Percentiles rank a stretch among this genome's conserved stretches.
Conservation (phyloP, 2,888 invertebrate genomes). For the Drosophila parthenogenetica region DNA sequence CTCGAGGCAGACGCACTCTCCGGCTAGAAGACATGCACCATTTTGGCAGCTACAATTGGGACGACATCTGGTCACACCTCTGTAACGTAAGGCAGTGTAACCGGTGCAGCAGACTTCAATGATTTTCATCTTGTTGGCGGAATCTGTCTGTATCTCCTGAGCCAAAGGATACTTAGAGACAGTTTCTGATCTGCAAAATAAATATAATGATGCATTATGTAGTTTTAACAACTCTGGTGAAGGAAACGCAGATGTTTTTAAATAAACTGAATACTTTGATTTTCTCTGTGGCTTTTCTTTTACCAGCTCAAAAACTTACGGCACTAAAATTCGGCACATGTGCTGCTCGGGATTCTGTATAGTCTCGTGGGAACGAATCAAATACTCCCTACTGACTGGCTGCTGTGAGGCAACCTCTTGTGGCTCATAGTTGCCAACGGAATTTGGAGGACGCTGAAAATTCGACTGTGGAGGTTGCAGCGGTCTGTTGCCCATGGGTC, state of each 20-base stretch:
- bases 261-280: no score
- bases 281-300: no score
- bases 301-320: conserved; percentile 71
- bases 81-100: conserved; percentile 84
- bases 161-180: conserved; percentile 74
- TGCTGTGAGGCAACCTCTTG: conserved; percentile 13
- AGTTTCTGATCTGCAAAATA: conserved; percentile 66
- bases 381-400: conserved; percentile 43
- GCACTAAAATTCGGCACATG: conserved; percentile 81
- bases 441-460: conserved; percentile 38
- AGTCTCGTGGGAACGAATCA: conserved; percentile 49
- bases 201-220: no score
- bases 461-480: conserved; percentile 20
- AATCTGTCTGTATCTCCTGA: conserved; percentile 69
- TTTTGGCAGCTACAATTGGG: conserved; percentile 81
- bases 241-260: no score
- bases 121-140: conserved; percentile 87
- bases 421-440: conserved; percentile 24
- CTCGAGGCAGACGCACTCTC: conserved; percentile 81
- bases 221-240: no score
- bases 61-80: conserved; percentile 66
- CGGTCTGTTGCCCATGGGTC: conserved; percentile 29
- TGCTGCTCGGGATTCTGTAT: conserved; percentile 42
- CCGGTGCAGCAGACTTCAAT: conserved; percentile 90
- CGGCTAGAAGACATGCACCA: conserved; percentile 68